Conservation (phyloP, 2,797 vertebrate species). For the Crenuchus spilurus region DNA sequence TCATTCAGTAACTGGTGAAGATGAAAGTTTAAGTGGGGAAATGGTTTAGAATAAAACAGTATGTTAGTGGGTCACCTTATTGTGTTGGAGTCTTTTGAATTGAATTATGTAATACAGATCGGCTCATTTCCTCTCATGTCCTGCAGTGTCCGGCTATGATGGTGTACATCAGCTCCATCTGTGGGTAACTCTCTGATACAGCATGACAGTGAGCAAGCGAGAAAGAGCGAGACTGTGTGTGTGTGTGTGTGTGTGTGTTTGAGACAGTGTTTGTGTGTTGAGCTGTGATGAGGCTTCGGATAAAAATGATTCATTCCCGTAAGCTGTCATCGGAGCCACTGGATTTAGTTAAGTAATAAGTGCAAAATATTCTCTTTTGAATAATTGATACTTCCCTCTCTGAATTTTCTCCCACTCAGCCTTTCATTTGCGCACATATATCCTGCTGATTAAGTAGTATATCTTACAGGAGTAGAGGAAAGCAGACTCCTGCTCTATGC, state of each 20-base stretch:
- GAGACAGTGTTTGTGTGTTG: too few species aligned
- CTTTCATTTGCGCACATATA: conserved; percentile 68
- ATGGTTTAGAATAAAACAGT: not conserved
- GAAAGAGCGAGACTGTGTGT: conserved; percentile 7
- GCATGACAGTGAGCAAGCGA: conserved; percentile 6
- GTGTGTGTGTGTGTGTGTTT: conserved; percentile 19
- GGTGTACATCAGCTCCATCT: conserved; percentile 57
- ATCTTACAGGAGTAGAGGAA: conserved; percentile 58
- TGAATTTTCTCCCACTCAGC: conserved; percentile 63
- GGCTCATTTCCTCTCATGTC: conserved; percentile 14
- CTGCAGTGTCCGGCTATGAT: conserved; percentile 36
- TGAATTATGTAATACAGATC: conserved; percentile 41
- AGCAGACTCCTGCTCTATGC: conserved; percentile 25
- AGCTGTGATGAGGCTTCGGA: conserved; percentile 35
- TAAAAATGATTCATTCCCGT: conserved; percentile 63
- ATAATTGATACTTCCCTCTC: conserved; percentile 71
- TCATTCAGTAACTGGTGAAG: not conserved
- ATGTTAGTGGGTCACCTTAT: not conserved
- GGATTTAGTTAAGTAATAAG: conserved; percentile 75
- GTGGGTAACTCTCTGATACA: conserved; percentile 46
- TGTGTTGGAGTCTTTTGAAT: conserved; percentile 7
- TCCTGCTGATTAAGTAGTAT: conserved; percentile 73
- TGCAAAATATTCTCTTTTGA: conserved; percentile 70
- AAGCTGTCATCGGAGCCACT: conserved; percentile 63
- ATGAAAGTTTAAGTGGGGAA: not conserved